Conservation (phyloP, 2,113 vertebrate genomes). For the Marmota flaviventris region DNA sequence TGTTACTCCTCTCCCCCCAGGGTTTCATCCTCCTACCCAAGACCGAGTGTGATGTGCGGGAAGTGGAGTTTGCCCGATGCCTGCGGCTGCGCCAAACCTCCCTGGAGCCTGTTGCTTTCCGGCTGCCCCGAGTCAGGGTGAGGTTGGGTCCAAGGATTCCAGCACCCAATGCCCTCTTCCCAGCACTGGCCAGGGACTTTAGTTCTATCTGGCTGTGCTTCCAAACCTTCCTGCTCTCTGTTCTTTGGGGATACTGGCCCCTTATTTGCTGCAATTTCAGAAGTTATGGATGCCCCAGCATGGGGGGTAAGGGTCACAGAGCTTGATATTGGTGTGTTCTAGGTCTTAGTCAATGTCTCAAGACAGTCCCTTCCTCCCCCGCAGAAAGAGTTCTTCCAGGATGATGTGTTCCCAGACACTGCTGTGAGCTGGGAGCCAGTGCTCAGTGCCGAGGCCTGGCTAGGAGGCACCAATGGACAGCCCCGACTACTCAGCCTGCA, state of each 20-base stretch:
- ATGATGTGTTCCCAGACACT: constrained; percentile 93
- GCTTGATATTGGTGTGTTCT: background rate
- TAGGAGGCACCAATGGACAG: constrained; percentile 89
- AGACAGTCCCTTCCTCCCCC: background rate
- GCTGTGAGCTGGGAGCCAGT: constrained; percentile 92
- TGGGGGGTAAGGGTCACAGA: background rate
- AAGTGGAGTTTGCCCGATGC: constrained; percentile 94
- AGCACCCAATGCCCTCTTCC: background rate
- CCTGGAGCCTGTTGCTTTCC: constrained; percentile 95
- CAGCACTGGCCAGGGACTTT: background rate
- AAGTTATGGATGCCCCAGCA: background rate
- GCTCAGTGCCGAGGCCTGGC: constrained; percentile 90
- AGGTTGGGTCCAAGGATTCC: background rate
- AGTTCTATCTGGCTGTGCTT: background rate
- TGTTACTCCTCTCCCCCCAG: constrained; percentile 82
- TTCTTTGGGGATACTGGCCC: background rate
- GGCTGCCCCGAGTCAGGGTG: constrained; percentile 95
- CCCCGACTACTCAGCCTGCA: constrained; percentile 90
- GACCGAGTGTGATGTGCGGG: constrained; percentile 91
- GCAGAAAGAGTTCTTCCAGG: constrained; percentile 99
- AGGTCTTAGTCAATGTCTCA: background rate
- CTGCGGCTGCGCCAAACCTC: constrained; percentile 92
- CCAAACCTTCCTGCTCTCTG: background rate
- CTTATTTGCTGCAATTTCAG: constrained; percentile 7
- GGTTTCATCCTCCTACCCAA: constrained; percentile 95